A percentile compares a stretch with the other conserved stretches of the same genome.
Evolutionary conservation across 2,888 invertebrate genomes (phyloP).

Genomic region (Cerastoderma edule): DNA sequence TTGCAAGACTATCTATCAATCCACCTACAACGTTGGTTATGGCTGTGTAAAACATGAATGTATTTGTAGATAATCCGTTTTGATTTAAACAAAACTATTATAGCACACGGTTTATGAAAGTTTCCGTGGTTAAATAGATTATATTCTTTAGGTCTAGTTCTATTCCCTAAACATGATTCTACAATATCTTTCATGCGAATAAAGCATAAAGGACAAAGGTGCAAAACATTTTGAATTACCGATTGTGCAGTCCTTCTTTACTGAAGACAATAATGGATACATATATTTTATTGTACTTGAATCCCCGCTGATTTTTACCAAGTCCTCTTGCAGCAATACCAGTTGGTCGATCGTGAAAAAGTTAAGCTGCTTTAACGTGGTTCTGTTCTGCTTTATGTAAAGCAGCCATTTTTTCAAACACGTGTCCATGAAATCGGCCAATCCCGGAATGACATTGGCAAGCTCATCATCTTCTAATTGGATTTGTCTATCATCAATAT

Average conservation of each 20-base stretch:
- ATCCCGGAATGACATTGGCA: constrained; percentile 56
- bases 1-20: too few relatives aligned
- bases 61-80: too few relatives aligned
- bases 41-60: too few relatives aligned
- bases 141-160: too few relatives aligned
- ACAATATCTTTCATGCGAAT: background rate
- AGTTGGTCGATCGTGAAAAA: constrained; percentile 77
- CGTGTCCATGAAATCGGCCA: constrained; percentile 70
- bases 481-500: too few relatives aligned
- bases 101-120: too few relatives aligned
- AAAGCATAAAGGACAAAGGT: constrained; percentile 9
- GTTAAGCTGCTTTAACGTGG: constrained; percentile 69
- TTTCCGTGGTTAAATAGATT: too few relatives aligned
- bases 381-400: constrained; percentile 65
- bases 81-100: too few relatives aligned
- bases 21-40: too few relatives aligned
- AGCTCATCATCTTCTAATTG: constrained; percentile 54
- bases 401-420: constrained; percentile 70
- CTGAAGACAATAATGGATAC: constrained; percentile 67
- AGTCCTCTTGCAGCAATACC: constrained; percentile 73
- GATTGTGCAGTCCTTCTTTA: constrained; percentile 61
- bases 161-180: too few relatives aligned
- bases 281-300: constrained; percentile 44
- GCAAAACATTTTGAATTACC: too few relatives aligned
- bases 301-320: constrained; percentile 64